Conservation (phyloP, 1,140 invertebrate species). For the Neuroterus valhalla region DNA sequence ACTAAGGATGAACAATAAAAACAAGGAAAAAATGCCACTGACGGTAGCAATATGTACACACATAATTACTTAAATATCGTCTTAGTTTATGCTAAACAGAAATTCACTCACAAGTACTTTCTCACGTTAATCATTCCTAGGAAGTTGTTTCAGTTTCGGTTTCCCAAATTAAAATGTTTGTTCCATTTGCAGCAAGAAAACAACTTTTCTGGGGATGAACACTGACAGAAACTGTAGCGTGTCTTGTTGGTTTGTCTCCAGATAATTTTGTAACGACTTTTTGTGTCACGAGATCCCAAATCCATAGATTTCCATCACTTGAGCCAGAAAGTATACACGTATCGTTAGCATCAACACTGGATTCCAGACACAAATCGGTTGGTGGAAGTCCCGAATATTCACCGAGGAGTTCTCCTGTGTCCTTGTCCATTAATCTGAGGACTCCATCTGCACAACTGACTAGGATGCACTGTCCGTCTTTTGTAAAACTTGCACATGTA, state of each 20-base stretch:
- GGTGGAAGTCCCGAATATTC: constrained; percentile 87
- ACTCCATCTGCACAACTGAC: constrained; percentile 87
- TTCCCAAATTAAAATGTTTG: constrained; percentile 81
- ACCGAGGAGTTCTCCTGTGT: constrained; percentile 86
- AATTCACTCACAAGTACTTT: too few relatives aligned
- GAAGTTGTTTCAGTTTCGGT: constrained; percentile 36
- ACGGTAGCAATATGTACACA: too few relatives aligned
- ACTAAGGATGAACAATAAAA: too few relatives aligned
- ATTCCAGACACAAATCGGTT: constrained; percentile 90
- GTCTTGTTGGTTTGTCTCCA: constrained; percentile 63
- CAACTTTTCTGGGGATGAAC: constrained; percentile 83
- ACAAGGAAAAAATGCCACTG: too few relatives aligned
- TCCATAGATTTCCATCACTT: constrained; percentile 87
- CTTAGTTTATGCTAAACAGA: too few relatives aligned
- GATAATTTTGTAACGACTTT: constrained; percentile 77
- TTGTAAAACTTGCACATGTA: constrained; percentile 84
- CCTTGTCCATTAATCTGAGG: constrained; percentile 92
- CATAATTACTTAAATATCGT: too few relatives aligned
- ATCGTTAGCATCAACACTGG: constrained; percentile 87
- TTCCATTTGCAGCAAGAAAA: constrained; percentile 80
- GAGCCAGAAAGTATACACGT: constrained; percentile 91
- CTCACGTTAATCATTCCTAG: too few relatives aligned
- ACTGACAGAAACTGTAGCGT: constrained; percentile 77
- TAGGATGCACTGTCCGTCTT: constrained; percentile 91
- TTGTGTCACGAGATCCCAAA: constrained; percentile 91